phyloP scores from a whole-genome alignment of 2,113 vertebrate genomes.

The Genyomyrus donnyi region DNA sequence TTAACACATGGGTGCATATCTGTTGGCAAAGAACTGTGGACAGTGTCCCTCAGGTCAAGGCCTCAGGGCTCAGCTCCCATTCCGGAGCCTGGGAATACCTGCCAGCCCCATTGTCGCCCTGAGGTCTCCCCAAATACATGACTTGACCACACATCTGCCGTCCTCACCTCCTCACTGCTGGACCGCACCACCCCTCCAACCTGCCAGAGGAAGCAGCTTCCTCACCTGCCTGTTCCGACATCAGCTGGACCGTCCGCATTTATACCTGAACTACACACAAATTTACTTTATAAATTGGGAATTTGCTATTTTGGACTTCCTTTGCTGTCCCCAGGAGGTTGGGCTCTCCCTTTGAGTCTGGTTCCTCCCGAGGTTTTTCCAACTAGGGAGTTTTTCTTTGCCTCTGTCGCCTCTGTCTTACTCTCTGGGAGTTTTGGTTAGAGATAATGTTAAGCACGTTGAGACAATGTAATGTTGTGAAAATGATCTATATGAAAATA shows the following conservation, averaged over 20 bases:
- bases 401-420: not conserved
- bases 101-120: constrained; percentile 26
- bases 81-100: constrained; percentile 31
- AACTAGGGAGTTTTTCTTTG: not conserved
- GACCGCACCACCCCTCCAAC: too few relatives aligned
- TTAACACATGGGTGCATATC: not conserved
- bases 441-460: not conserved
- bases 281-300: too few relatives aligned
- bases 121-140: constrained; percentile 35
- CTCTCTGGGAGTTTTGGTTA: not conserved
- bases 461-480: not conserved
- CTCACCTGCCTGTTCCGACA: not conserved
- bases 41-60: constrained; percentile 33
- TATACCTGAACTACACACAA: not conserved
- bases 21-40: constrained; percentile 29
- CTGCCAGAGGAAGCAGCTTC: too few relatives aligned
- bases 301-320: too few relatives aligned
- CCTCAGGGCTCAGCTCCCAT: constrained; percentile 43
- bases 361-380: not conserved
- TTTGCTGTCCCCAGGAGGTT: too few relatives aligned
- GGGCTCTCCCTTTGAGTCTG: not conserved
- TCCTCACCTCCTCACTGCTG: too few relatives aligned
- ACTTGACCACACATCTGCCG: constrained; percentile 22
- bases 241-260: not conserved
- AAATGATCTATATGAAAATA: not conserved